Evolutionary conservation across 1,140 invertebrate species (phyloP), one percentile per base, ranked within the genome.

Genomic region (Bombus sibiricus): DNA sequence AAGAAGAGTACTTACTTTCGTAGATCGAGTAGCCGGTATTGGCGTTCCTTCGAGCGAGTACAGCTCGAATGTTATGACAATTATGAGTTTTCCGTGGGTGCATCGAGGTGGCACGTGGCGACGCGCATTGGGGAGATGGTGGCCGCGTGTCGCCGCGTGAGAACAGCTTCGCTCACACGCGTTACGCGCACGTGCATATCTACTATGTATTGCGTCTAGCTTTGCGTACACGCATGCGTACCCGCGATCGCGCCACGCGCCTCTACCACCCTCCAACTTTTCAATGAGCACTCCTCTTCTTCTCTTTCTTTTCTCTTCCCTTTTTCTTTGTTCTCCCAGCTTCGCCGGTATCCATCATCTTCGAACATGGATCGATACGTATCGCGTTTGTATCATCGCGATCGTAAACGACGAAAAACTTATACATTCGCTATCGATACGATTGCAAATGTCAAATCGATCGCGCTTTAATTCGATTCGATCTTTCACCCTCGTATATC

Each of bases 161-260:
- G 94, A 95, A 94, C 93, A 88, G 76, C 86, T 89, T 91, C 92
- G 93, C 90, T 95, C 94, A 93, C 94, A 95, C 93, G 94, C 93
- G 93, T 92, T 62, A 62, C 59, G 75, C 85, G 75, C 86, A 88
- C 83, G 86, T 90, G 88, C 89, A 71, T 83, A 69, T 13, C n/a
- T 68, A 64, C 15, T 37, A 41, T 47, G 37, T n/a, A 34, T n/a
- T 53, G 32, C 66, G 18, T 78, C 77, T 89, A 88, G 86, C 80
- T 77, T 77, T 64, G 43, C 73, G 87, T 74, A 83, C 43, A 81
- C 77, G 80, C 53, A 81, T 71, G 84, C 87, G 83, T 84, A 75
- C 80, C 43, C 88, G 73, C 83, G 84, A 85, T 81, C 15, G 10
- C 28, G 84, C 47, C 84, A 85, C 84, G 84, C 84, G 84, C 25